Base-by-base conservation (phyloP, 2,797 vertebrate genomes). In the Yasuhikotakia modesta region DNA sequence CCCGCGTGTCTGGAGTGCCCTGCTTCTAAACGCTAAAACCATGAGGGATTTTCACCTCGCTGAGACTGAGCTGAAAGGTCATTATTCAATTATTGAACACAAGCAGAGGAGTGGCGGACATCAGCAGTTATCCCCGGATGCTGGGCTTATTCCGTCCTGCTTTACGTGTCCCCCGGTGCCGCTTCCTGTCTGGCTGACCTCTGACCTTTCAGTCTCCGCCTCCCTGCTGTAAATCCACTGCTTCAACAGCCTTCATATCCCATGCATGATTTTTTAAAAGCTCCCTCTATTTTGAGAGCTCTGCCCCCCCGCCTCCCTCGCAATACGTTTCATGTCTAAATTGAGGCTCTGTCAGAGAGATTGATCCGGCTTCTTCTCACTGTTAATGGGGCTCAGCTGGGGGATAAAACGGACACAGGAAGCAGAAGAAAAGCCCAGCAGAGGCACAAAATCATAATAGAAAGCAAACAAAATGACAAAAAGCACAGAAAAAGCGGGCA, bases 71-170 rank as follows among this genome's bases (percentile, higher is more conserved):
- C 60, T 70, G 79, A 82, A 85, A 84, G 78, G 76, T 76, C 43
- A 82, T 86, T 76, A 76, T 67, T 85, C 65, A 88, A 85, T 87
- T 81, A 89, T 85, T 82, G 22, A 84, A 82, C 24, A 80, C 21
- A 35, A 74, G 58, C 66, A 35, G 21, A 58, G 58, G 58, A 17
- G 70, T 79, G 30, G n/a, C n/a, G n/a, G n/a, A n/a, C n/a, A 64
- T 61, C 46, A 46, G 55, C 39, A 65, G 50, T 82, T 63, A 74
- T 81, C 65, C 58, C 22, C 55, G 1, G 66, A 66, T 46, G 55
- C 63, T 35, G 19, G 66, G 53, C 48, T 64, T 61, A 16, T 35
- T 70, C 45, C 19, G 22, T 50, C 63, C 66, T 2, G 4, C 52
- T 72, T 73, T 30, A 10, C 43, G n/a, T 52, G 45, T 55, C 21